A percentile compares a stretch with the other conserved stretches of the same genome.
These are phyloP conservation scores for Adela reaumurella DNA, from an alignment of 2,888 invertebrate genomes.

Conservation along the genomic window DNA sequence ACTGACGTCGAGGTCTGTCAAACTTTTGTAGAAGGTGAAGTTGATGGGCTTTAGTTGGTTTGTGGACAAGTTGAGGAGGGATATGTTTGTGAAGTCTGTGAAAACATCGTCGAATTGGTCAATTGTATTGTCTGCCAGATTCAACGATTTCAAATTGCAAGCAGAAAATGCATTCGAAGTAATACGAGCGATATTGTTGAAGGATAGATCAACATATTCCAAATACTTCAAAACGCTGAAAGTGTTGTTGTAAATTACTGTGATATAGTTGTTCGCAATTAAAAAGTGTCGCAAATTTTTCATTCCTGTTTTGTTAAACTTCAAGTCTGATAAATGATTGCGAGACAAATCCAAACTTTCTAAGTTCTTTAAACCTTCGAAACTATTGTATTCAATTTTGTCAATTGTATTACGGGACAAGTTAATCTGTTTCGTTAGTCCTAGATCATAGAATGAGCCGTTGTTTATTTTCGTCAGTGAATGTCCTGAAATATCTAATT, in stretches of 20 bases:
- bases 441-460: neutral
- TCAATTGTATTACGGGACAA: neutral
- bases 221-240: neutral
- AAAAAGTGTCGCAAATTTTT: slow-evolving; percentile 28
- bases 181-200: neutral
- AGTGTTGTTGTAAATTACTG: slow-evolving; percentile 6
- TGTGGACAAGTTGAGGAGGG: neutral
- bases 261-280: slow-evolving; percentile 28
- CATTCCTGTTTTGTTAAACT: slow-evolving; percentile 19
- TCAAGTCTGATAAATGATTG: slow-evolving; percentile 23
- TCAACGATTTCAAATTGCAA: neutral
- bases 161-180: neutral
- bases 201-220: neutral
- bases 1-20: neutral
- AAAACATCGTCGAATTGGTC: neutral
- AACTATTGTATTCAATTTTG: slow-evolving; percentile 18
- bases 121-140: neutral
- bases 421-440: neutral
- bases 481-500: neutral
- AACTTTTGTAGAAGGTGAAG: neutral
- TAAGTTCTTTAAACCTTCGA: slow-evolving; percentile 26
- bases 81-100: neutral
- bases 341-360: slow-evolving; percentile 33
- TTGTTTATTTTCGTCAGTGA: neutral
- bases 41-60: neutral